Evolutionary conservation across 2,113 vertebrate species (phyloP).

Genomic region (Rostratula benghalensis): DNA sequence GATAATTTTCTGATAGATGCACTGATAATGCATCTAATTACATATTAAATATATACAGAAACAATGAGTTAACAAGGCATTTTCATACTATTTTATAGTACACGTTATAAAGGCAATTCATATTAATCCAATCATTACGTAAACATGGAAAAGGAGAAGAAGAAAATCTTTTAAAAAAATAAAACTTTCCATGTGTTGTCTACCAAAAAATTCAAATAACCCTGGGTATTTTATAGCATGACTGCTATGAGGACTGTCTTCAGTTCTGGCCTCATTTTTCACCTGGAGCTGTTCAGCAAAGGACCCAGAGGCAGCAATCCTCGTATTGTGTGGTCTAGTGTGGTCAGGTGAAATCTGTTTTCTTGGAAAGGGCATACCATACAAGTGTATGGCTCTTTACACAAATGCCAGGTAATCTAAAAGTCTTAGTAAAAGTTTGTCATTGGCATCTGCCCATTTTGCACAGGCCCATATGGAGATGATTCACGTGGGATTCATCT

Average conservation of each 20-base stretch:
- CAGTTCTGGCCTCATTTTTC: neutral
- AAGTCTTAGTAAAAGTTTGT: neutral
- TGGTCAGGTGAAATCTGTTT: neutral
- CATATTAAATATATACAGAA: neutral
- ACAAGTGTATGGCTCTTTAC: neutral
- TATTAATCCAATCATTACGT: neutral
- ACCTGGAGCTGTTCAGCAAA: neutral
- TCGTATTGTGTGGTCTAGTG: neutral
- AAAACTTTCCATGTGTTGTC: neutral
- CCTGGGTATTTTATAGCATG: neutral
- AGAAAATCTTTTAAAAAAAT: neutral
- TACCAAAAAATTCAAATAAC: neutral
- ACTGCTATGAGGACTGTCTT: neutral
- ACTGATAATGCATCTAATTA: neutral
- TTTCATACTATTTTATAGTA: neutral
- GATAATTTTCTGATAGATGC: neutral
- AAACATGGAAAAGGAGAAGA: neutral
- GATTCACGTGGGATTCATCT: neutral
- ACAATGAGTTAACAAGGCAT: neutral
- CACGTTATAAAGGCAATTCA: neutral
- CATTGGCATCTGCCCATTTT: neutral
- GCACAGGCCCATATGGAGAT: neutral
- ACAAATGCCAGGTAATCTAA: neutral
- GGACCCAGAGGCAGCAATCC: neutral
- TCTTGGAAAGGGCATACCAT: neutral